phyloP scores from a whole-genome alignment of 2,888 invertebrate species.

The Ephialtes manifestator region DNA sequence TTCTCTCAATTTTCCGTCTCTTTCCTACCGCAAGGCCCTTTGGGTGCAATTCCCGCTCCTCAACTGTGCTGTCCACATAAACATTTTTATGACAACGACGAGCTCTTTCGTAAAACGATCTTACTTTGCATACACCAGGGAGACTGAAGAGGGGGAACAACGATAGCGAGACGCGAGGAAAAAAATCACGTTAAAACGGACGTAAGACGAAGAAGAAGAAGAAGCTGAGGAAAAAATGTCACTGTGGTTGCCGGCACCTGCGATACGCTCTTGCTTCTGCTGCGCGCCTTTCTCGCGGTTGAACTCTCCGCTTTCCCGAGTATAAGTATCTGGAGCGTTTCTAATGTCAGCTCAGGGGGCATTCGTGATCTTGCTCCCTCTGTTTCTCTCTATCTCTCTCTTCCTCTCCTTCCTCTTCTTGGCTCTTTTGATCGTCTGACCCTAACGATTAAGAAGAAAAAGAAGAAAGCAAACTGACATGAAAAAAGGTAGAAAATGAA shows the following conservation, averaged over 20 bases:
- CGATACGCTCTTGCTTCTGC: slow-evolving; percentile 45
- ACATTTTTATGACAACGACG: slow-evolving; percentile 79
- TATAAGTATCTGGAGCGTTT: slow-evolving; percentile 42
- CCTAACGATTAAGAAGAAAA: slow-evolving; percentile 10
- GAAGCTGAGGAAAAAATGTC: slow-evolving; percentile 50
- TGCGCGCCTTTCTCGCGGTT: slow-evolving; percentile 60
- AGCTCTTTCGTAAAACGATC: slow-evolving; percentile 76
- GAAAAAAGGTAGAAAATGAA: not conserved
- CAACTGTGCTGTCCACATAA: slow-evolving; percentile 77
- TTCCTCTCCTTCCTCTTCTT: slow-evolving; percentile 2
- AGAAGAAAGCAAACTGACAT: slow-evolving; percentile 1
- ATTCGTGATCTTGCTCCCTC: slow-evolving; percentile 21
- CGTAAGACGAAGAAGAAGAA: slow-evolving; percentile 18
- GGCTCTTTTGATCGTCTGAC: slow-evolving; percentile 28
- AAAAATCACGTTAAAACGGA: slow-evolving; percentile 11
- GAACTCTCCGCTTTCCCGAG: slow-evolving; percentile 65
- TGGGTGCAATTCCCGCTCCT: slow-evolving; percentile 56
- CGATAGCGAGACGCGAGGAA: not conserved
- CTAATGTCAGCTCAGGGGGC: slow-evolving; percentile 36
- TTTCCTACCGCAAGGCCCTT: slow-evolving; percentile 40
- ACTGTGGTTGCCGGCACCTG: slow-evolving; percentile 28
- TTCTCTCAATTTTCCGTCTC: slow-evolving; percentile 38
- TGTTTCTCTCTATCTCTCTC: slow-evolving; percentile 17
- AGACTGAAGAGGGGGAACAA: slow-evolving; percentile 38
- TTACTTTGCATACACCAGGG: slow-evolving; percentile 70